Conservation (phyloP, 1,140 invertebrate genomes). For the Eriocheir sinensis region DNA sequence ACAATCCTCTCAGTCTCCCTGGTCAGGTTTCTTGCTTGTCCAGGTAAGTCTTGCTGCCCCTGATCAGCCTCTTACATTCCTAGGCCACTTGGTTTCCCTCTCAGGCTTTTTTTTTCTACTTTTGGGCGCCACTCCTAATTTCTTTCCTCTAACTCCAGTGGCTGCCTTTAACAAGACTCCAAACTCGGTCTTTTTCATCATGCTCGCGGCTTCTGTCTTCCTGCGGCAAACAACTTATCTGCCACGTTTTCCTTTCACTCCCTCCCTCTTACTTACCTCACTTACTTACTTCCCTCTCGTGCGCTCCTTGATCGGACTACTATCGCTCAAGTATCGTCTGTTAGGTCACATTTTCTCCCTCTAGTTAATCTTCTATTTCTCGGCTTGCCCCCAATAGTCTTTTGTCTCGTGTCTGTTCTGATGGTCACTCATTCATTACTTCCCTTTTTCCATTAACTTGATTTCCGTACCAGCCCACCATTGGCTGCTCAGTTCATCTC, state of each 20-base stretch:
- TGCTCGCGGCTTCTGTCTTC: background rate
- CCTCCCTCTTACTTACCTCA: background rate
- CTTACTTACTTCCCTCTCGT: background rate
- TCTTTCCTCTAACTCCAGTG: background rate
- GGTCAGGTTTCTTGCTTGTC: conserved; percentile 11
- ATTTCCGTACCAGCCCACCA: background rate
- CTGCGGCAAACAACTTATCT: background rate
- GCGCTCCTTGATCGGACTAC: background rate
- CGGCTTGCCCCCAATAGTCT: background rate
- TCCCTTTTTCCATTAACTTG: background rate
- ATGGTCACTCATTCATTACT: no score
- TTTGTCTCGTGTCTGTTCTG: background rate
- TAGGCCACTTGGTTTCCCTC: background rate
- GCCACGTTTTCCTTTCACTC: background rate
- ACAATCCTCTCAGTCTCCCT: background rate
- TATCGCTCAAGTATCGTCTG: background rate
- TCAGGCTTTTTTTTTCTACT: background rate
- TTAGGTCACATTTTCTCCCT: background rate
- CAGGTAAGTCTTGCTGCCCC: background rate
- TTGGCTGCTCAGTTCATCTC: background rate
- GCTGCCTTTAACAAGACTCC: background rate
- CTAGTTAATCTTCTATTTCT: background rate
- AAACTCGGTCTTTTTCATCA: background rate
- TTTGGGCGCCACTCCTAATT: background rate
- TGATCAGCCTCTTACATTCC: background rate